Base-by-base conservation (phyloP, 2,113 vertebrate species). In the Passer montanus region DNA sequence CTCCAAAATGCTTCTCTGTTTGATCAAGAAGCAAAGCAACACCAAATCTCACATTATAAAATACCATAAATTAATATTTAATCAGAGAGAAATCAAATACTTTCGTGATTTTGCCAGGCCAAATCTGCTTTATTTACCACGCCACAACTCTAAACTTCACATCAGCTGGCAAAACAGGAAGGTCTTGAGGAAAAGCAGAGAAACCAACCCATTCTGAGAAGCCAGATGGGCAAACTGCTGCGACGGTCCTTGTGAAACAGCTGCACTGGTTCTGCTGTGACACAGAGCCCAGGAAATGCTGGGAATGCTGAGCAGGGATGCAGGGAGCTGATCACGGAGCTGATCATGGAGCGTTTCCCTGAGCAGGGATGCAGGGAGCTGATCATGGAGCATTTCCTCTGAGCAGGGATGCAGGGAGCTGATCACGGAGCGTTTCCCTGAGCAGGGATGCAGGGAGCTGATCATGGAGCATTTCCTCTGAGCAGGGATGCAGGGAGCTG, bases 221-320 rank as follows among this genome's bases (percentile, higher is more conserved):
- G 2, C 5, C 20, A 2, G 10, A 11, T 0, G 13, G 13, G 37
- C 43, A 64, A 15, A 52, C 1, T 16, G n/a, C 59, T 63, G n/a
- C 28, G 13, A 44, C 56, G 43, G 33, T 15, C 78, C 59, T 35
- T 28, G 39, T 20, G 64, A 33, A 52, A 58, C 30, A 39, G 2
- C 58, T 50, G 15, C 21, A 4, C 19, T 4, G 4, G 64, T n/a
- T 50, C 66, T 69, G 43, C 3, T 1, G 2, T 3, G 15, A 5
- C 4, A 16, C 9, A 52, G 11, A 11, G 7, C 9, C 14, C 20
- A 44, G 7, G 7, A 39, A 24, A 9, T 41, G 22, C 35, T 16
- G 53, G 49, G 21, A 28, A 24, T 0, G 11, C 31, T 0, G 11
- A 44, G 33, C 37, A 15, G 4, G 3, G 1, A 41, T 41, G 6